Percentiles rank a stretch among this genome's conserved stretches.
Evolutionary conservation across 2,888 invertebrate genomes (phyloP).

Genomic region (Latrodectus hesperus): DNA sequence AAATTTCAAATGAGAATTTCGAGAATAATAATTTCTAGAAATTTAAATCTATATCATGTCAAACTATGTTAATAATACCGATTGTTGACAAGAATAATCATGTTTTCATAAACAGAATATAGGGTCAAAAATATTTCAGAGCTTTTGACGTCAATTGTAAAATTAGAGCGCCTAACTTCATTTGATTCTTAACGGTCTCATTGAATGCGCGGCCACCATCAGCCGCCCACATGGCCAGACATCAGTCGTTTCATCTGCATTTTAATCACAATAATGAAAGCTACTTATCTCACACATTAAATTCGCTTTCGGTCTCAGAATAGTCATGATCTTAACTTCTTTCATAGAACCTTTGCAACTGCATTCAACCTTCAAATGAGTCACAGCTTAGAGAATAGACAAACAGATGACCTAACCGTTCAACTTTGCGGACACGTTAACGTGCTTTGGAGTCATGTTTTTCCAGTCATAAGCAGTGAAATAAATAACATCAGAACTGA

Average conservation of each 20-base stretch:
- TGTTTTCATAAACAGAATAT: no score
- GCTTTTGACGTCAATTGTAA: no score
- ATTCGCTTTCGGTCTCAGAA: not conserved
- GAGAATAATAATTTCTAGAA: no score
- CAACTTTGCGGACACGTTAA: not conserved
- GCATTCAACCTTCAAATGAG: no score
- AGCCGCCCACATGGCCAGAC: slow-evolving; percentile 3
- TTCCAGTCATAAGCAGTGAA: no score
- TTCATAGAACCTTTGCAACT: not conserved
- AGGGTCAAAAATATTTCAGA: no score
- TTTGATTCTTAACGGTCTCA: not conserved
- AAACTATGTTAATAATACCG: no score
- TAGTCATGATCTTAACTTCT: not conserved
- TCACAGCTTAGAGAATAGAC: not conserved
- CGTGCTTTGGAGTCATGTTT: not conserved
- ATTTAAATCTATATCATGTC: no score
- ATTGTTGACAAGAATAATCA: no score
- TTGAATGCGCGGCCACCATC: not conserved
- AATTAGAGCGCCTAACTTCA: no score
- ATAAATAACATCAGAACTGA: no score
- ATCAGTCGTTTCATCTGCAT: not conserved
- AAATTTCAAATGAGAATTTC: no score
- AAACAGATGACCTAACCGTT: slow-evolving; percentile 1
- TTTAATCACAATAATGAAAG: slow-evolving; percentile 2
- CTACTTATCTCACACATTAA: not conserved